phyloP scores from a whole-genome alignment of 2,113 vertebrate genomes.

The Hoplias malabaricus region DNA sequence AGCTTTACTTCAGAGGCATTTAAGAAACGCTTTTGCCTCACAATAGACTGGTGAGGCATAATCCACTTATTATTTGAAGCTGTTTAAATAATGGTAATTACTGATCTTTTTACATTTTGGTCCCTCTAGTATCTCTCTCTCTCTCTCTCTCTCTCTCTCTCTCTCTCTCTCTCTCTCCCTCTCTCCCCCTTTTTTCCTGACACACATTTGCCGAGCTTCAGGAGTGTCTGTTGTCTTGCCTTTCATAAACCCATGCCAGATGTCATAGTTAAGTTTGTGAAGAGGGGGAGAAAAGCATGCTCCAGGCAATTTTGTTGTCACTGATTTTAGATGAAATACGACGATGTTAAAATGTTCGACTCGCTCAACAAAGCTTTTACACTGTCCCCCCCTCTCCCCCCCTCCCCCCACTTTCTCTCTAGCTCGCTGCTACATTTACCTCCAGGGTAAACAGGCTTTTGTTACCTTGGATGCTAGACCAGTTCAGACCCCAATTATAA shows the following conservation, averaged over 20 bases:
- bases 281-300: constrained; percentile 63
- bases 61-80: constrained; percentile 74
- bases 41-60: constrained; percentile 61
- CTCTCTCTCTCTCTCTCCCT: constrained; percentile 63
- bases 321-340: constrained; percentile 78
- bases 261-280: constrained; percentile 82
- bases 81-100: constrained; percentile 78
- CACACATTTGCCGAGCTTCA: constrained; percentile 69
- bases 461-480: constrained; percentile 60
- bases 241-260: constrained; percentile 83
- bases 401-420: constrained; percentile 22
- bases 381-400: too few species aligned
- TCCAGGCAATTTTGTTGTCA: constrained; percentile 82
- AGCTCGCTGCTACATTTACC: constrained; percentile 68
- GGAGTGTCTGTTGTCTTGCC: constrained; percentile 78
- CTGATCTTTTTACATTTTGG: constrained; percentile 71
- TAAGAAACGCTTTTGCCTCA: constrained; percentile 57
- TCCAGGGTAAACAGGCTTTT: constrained; percentile 67
- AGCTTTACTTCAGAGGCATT: constrained; percentile 63
- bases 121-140: constrained; percentile 64
- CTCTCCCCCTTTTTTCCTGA: constrained; percentile 64
- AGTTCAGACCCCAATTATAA: constrained; percentile 58
- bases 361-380: constrained; percentile 66
- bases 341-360: constrained; percentile 75
- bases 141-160: constrained; percentile 53